phyloP scores from a whole-genome alignment of 2,888 invertebrate species.

The Stramonita haemastoma region DNA sequence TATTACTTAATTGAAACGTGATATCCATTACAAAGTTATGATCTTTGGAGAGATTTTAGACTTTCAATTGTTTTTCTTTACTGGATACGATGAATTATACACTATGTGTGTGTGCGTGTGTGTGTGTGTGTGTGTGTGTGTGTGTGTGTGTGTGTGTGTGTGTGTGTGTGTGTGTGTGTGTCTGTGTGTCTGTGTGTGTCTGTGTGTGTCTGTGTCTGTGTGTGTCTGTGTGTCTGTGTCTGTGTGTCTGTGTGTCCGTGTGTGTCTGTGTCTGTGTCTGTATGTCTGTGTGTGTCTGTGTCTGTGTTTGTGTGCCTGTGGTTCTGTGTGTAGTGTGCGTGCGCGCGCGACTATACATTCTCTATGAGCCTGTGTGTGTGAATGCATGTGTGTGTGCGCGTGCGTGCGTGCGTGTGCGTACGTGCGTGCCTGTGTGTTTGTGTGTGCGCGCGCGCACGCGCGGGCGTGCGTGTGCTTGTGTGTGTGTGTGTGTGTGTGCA shows the following conservation, averaged over 20 bases:
- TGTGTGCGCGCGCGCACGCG: no score
- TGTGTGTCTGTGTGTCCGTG: constrained; percentile 1
- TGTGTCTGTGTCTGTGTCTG: no score
- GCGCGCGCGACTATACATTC: no score
- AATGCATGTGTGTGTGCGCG: background rate
- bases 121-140: constrained; percentile 8
- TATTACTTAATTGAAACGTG: no score
- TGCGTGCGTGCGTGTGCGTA: background rate
- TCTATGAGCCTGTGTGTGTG: constrained; percentile 10
- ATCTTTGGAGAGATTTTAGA: no score
- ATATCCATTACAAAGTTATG: no score
- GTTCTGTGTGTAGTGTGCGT: background rate
- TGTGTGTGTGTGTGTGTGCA: background rate
- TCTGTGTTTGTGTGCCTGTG: background rate
- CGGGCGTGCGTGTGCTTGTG: no score
- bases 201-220: background rate
- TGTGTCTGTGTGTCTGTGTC: background rate
- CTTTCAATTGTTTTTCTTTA: no score
- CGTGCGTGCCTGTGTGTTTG: background rate
- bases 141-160: constrained; percentile 10
- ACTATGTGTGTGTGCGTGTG: no score
- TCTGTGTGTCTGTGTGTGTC: background rate
- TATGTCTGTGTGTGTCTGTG: no score
- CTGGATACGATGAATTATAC: no score
- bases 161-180: background rate